Percentiles rank a stretch among this genome's conserved stretches.
These are phyloP conservation scores for Spinus pinus DNA, from an alignment of 2,797 vertebrate species.

Conservation along the genomic window DNA sequence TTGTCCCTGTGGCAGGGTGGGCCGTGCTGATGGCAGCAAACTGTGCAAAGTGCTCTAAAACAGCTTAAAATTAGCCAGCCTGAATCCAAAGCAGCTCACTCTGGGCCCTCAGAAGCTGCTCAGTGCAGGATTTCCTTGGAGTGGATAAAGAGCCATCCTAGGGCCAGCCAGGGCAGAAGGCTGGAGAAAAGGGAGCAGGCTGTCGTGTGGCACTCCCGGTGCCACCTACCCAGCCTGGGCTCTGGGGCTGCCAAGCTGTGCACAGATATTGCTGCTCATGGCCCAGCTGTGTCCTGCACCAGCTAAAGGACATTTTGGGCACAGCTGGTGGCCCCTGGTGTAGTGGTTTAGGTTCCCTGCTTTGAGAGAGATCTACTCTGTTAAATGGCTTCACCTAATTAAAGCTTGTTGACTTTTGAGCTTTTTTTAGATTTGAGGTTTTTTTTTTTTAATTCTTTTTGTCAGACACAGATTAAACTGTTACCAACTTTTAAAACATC, in stretches of 20 bases:
- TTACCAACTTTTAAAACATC: not conserved
- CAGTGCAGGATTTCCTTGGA: not conserved
- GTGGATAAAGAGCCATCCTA: not conserved
- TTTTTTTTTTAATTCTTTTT: not conserved
- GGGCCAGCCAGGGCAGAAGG: fast-evolving
- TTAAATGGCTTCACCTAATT: not conserved
- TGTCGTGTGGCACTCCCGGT: fast-evolving
- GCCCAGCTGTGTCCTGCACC: not conserved
- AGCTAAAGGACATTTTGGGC: not conserved
- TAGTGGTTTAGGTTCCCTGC: fast-evolving
- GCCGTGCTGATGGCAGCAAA: not conserved
- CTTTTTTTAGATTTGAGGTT: not conserved
- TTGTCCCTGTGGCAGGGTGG: not conserved
- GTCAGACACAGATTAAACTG: not conserved
- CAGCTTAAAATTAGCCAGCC: not conserved
- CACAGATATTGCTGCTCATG: fast-evolving
- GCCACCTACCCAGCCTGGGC: fast-evolving
- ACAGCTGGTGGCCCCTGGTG: not conserved
- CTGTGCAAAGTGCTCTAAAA: not conserved
- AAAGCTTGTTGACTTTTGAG: not conserved
- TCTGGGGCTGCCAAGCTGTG: fast-evolving
- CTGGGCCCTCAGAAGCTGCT: not conserved
- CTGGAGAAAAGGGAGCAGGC: not conserved
- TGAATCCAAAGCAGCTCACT: not conserved
- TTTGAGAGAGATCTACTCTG: not conserved